Evolutionary conservation across 2,888 invertebrate species (phyloP), one percentile per base, ranked within the genome.

Genomic region (Loripinus fragilis): DNA sequence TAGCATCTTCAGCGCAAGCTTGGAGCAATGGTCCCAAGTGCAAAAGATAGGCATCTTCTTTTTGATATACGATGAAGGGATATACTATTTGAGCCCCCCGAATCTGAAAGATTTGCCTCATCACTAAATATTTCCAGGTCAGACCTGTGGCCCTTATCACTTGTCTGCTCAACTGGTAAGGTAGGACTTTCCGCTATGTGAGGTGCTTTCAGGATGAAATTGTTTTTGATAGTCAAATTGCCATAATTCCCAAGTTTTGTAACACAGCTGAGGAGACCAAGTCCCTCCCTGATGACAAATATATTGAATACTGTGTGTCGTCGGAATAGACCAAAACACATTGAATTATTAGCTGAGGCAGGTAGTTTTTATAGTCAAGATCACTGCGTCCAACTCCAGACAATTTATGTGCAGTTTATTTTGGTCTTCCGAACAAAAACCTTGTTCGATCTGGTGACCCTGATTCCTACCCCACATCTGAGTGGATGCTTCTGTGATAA

Each of bases 181-280:
- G 74, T n/a, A 75, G 23, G 23, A 72, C 35, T 52, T 75, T 80
- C 75, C 5, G 60, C 45, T 12, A 81, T 78, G 50, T 78, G 81
- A 35, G 71, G 72, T 41, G 78, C 75, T 72, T 68, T 74, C 30
- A 78, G 52, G 0, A 28, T 41, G 5, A 75, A 64, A 2, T 75
- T 69, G 38, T 66, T 20, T 17, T 33, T 23, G 17, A 69, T 25
- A 8, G 68, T 73, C 30, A 69, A n/a, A 28, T 1, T 70, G 15
- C 79, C 79, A 70, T 0, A 78, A n/a, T n/a, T n/a, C n/a, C n/a
- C n/a, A n/a, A n/a, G n/a, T n/a, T n/a, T n/a, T n/a, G n/a, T n/a
- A n/a, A n/a, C n/a, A n/a, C n/a, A n/a, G n/a, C n/a, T n/a, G n/a
- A n/a, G n/a, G n/a, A n/a, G n/a, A n/a, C n/a, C 30, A n/a, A 20